A percentile compares a stretch with the other conserved stretches of the same genome.
Evolutionary conservation across 35 echinoderm and acorn worm genomes (phyloP).

Genomic region (Hemicentrotus pulcherrimus): DNA sequence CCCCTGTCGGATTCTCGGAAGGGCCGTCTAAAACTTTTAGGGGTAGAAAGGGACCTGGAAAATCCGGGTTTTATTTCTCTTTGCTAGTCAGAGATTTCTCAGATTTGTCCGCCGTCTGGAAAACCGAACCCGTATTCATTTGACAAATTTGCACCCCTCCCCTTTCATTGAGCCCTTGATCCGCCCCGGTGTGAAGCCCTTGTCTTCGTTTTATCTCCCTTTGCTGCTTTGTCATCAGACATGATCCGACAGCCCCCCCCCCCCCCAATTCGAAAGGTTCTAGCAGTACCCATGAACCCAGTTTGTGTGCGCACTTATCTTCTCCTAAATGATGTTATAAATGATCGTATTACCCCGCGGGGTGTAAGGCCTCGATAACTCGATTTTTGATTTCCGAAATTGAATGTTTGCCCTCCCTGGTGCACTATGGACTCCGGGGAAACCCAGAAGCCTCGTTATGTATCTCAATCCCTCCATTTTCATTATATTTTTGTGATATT

Average conservation of each 20-base stretch:
- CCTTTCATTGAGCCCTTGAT: too few relatives aligned
- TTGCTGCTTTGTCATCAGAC: background rate
- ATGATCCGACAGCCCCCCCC: background rate
- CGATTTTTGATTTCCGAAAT: conserved; percentile 4
- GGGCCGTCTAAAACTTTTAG: too few relatives aligned
- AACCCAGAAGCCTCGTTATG: background rate
- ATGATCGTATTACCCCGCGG: background rate
- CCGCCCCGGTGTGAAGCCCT: too few relatives aligned
- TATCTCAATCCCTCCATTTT: background rate
- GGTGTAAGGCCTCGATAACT: background rate
- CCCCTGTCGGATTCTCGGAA: background rate
- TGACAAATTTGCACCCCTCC: too few relatives aligned
- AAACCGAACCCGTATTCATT: too few relatives aligned
- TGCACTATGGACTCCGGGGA: background rate
- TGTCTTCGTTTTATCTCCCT: background rate
- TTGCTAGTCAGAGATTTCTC: too few relatives aligned
- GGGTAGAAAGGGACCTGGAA: too few relatives aligned
- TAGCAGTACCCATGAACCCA: background rate
- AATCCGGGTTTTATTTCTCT: too few relatives aligned
- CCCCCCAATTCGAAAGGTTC: background rate
- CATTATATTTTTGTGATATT: background rate
- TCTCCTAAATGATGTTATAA: background rate
- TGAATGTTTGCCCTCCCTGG: background rate
- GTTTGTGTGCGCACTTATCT: background rate
- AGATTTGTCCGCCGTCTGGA: too few relatives aligned